A percentile compares a stretch with the other conserved stretches of the same genome.
phyloP scores from a whole-genome alignment of 2,113 vertebrate genomes.

The Ceyx cyanopectus region DNA sequence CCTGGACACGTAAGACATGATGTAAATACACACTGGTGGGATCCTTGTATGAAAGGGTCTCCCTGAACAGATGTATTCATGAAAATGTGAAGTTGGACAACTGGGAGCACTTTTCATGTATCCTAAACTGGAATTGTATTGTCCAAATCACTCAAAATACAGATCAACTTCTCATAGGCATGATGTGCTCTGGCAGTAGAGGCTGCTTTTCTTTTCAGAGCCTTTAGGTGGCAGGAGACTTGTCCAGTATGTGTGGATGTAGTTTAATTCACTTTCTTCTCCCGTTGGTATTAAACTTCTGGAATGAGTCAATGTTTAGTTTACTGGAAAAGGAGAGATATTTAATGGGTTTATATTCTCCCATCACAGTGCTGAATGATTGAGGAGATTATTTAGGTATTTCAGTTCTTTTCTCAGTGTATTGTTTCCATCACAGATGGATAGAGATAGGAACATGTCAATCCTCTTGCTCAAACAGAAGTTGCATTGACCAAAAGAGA shows the following conservation, averaged over 20 bases:
- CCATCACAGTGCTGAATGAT: background rate
- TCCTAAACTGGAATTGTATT: background rate
- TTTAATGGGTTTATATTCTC: background rate
- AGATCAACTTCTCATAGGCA: background rate
- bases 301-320: background rate
- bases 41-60: background rate
- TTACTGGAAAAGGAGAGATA: background rate
- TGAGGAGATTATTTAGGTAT: background rate
- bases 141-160: background rate
- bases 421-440: background rate
- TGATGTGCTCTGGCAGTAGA: background rate
- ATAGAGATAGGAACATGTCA: background rate
- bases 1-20: background rate
- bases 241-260: background rate
- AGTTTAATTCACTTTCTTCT: background rate
- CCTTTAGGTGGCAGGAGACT: background rate
- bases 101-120: background rate
- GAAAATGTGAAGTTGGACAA: background rate
- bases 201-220: background rate
- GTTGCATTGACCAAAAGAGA: background rate
- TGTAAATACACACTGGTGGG: background rate
- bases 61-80: fast-evolving
- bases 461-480: background rate
- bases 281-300: background rate
- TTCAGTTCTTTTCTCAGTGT: background rate